Evolutionary conservation across 2,888 invertebrate genomes (phyloP).

Genomic region (Willowsia nigromaculata): DNA sequence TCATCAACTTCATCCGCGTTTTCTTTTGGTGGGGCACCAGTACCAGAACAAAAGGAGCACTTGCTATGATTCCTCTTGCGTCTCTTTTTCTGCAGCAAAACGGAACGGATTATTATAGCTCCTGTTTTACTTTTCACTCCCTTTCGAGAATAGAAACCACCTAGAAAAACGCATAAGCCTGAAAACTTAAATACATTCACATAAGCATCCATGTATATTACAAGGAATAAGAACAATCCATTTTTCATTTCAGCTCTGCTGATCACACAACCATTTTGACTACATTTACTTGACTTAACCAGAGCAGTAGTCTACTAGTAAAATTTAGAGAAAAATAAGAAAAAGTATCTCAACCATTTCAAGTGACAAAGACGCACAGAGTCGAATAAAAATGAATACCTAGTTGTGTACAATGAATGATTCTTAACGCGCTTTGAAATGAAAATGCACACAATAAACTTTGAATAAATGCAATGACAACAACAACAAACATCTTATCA

Average conservation of each 20-base stretch:
- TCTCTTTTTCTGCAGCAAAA: conserved; percentile 52
- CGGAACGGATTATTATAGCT: conserved; percentile 60
- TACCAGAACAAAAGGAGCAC: conserved; percentile 43
- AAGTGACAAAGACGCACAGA: conserved; percentile 24
- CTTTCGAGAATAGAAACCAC: background rate
- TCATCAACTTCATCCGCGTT: conserved; percentile 36
- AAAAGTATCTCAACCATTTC: conserved; percentile 55
- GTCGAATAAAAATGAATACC: background rate
- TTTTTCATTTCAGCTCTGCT: conserved; percentile 67
- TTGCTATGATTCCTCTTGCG: conserved; percentile 28
- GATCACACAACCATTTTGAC: conserved; percentile 52
- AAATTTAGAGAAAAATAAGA: conserved; percentile 27
- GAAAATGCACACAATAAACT: conserved; percentile 4
- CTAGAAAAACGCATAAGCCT: background rate
- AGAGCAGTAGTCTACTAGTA: conserved; percentile 51
- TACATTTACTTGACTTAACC: conserved; percentile 45
- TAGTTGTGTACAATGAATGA: background rate
- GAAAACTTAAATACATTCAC: too few relatives aligned
- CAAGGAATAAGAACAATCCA: conserved; percentile 40
- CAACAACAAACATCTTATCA: conserved; percentile 39
- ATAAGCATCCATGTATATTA: background rate
- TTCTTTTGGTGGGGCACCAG: conserved; percentile 64
- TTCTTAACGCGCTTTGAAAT: conserved; percentile 7
- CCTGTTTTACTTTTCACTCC: conserved; percentile 28
- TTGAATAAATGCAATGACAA: conserved; percentile 13